Evolutionary conservation across 2,888 invertebrate genomes (phyloP).

Genomic region (Seladonia tumulorum): DNA sequence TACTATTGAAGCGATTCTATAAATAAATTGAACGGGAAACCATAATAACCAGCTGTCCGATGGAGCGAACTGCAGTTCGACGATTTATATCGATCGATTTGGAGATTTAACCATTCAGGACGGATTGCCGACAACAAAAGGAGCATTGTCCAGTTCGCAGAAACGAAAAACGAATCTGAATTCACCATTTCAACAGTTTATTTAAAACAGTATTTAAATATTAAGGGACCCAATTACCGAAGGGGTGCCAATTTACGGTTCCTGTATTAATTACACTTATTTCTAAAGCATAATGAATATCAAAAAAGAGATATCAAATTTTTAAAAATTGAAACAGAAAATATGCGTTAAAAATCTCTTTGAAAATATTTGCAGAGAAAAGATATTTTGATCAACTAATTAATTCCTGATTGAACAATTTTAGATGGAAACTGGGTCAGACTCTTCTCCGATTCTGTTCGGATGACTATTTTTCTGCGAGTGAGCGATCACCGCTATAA

Average conservation of each 20-base stretch:
- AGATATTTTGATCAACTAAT: not conserved
- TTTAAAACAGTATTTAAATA: not conserved
- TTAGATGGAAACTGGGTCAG: not conserved
- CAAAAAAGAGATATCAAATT: too few species aligned
- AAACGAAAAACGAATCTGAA: not conserved
- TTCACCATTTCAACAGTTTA: not conserved
- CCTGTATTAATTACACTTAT: too few species aligned
- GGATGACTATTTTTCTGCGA: not conserved
- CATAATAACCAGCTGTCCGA: not conserved
- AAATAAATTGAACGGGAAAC: constrained; percentile 15
- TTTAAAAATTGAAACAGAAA: too few species aligned
- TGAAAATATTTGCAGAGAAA: not conserved
- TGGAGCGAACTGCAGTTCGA: not conserved
- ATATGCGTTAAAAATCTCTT: not conserved
- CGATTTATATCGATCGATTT: not conserved
- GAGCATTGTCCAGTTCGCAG: not conserved
- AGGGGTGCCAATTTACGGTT: too few species aligned
- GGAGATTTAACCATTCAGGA: constrained; percentile 4
- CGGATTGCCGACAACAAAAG: not conserved
- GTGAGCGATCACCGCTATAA: not conserved
- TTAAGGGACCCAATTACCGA: not conserved
- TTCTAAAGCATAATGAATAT: too few species aligned
- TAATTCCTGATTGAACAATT: not conserved
- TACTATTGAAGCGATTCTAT: not conserved
- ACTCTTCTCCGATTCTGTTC: not conserved